Base-by-base conservation (phyloP, 2,888 invertebrate genomes). In the Scaptomyza flava region DNA sequence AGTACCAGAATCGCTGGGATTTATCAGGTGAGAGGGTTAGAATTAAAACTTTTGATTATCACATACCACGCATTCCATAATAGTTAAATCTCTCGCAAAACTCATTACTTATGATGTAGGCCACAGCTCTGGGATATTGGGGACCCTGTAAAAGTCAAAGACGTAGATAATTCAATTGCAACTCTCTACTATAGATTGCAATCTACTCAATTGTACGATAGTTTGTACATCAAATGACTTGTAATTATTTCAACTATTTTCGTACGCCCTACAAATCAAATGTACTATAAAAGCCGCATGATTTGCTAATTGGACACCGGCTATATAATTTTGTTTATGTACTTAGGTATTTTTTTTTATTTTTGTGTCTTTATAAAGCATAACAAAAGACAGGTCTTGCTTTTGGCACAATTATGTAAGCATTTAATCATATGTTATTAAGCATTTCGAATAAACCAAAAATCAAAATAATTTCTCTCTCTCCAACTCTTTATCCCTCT, bases 61-160 rank as follows among this genome's bases (percentile, higher is more conserved):
- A 86, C 96, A 95, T 93, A 98, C 98, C 96, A 94, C 97, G 95
- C 96, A 98, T 96, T 90, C 99, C 99, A 95, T 99, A 99, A 92
- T 94, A 99, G 68, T 96, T 97, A 93, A 99, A 99, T 85, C 99
- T 94, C 93, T 99, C 99, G 93, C 99, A 99, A 93, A 99, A 98
- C 92, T 99, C 99, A 95, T 98, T 99, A 92, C 95, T 95, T 78
- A 99, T 94, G 89, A 99, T 99, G 93, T 98, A 98, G 87, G 96
- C 96, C 14, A 99, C 96, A 17, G 97, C 94, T 90, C 95, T 96
- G 0, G 99, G 98, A 90, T 98, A 98, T 30, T 46, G 34, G 3
- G 14, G 34, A 3, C 0, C 1, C 75, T 75, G 27, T 31, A 36
- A 3, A n/a, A 20, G 34, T 11, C 46, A 48, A n/a, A 33, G n/a